Evolutionary conservation across 2,113 vertebrate genomes (phyloP).

Genomic region (Ptilonorhynchus violaceus): DNA sequence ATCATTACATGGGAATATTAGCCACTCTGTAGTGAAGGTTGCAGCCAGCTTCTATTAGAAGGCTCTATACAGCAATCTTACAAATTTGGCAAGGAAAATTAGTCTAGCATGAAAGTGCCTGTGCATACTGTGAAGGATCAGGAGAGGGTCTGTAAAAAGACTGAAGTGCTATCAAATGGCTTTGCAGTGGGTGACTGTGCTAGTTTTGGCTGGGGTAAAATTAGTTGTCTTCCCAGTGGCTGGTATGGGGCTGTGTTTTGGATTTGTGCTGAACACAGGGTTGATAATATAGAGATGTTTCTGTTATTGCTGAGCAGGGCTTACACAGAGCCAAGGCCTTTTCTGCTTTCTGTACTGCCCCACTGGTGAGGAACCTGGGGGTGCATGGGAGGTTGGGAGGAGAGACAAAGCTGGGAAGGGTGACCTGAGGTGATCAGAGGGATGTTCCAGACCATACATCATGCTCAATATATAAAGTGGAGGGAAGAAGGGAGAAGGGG

Average conservation of each 20-base stretch:
- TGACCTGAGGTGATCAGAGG: not conserved
- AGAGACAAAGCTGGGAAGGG: not conserved
- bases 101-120: not conserved
- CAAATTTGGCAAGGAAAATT: not conserved
- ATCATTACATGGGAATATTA: not conserved
- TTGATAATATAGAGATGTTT: not conserved
- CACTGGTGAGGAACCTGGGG: accelerated
- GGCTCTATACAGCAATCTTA: not conserved
- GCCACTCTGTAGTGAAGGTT: not conserved
- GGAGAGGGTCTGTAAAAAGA: not conserved
- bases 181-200: not conserved
- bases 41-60: not conserved
- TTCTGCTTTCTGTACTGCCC: not conserved
- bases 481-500: not conserved
- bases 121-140: not conserved
- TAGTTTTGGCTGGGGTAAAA: not conserved
- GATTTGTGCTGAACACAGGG: not conserved
- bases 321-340: not conserved
- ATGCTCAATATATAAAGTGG: not conserved
- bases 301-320: not conserved
- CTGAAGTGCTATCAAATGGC: not conserved
- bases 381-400: not conserved
- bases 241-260: accelerated
- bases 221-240: not conserved
- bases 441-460: not conserved